Base-by-base conservation (phyloP, 2,113 vertebrate genomes). In the Ascaphus truei region DNA sequence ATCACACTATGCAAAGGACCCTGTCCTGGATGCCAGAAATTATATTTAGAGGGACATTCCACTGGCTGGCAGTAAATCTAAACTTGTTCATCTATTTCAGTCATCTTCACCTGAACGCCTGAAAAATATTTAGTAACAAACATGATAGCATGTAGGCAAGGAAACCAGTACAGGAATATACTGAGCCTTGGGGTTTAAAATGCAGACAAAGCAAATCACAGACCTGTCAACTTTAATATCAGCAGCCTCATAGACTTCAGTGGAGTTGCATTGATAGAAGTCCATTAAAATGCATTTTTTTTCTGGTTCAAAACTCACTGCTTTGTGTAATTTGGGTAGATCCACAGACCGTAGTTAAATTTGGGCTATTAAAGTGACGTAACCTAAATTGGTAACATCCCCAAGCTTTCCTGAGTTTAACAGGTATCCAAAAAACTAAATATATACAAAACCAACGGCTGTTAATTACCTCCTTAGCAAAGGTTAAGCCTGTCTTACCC, bases 111-210 rank as follows among this genome's bases (percentile, higher is more conserved):
- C 67, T 71, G 67, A 61, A 50, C 23, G 34, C n/a, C 47, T 60
- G 56, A 60, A 71, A 61, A 71, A 60, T 52, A 71, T 71, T 71
- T 61, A 52, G 67, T 41, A 71, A 61, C 57, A 71, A 68, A 68
- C 55, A 60, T 60, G 67, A 71, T 61, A 52, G 56, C 57, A 52
- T 33, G 67, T 50, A 52, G 67, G 25, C 56, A 27, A 27, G 56
- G 67, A 39, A 51, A 69, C 43, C 31, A 48, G 57, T 29, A 61
- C 67, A 52, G 36, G 34, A 61, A 71, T 71, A 71, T 71, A 61
- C 56, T 30, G 26, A 52, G 45, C 47, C 12, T 25, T 61, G 47
- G 56, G 55, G 61, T 61, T 41, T 8, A 37, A 71, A 71, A 71
- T 71, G 67, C 67, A 71, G 55, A 68, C 66, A 71, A 71, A 61